phyloP scores from a whole-genome alignment of 2,888 invertebrate species.

The Plebejus melissa region DNA sequence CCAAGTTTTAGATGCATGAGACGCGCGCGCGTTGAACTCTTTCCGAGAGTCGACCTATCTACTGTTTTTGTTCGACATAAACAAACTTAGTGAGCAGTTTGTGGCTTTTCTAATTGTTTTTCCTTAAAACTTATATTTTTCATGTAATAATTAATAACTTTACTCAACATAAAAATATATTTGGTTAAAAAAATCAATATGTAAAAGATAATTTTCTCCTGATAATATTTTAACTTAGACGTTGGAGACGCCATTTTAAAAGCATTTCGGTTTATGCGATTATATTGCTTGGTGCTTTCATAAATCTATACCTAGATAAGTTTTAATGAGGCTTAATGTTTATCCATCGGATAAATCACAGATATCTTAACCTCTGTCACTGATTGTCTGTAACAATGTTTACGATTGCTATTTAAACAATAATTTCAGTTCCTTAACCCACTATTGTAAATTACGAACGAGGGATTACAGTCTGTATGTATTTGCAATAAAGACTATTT shows the following conservation, averaged over 20 bases:
- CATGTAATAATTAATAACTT: neutral
- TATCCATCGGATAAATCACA: conserved; percentile 6
- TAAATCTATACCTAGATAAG: neutral
- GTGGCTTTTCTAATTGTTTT: neutral
- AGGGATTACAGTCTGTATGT: neutral
- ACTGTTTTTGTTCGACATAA: neutral
- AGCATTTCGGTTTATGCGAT: neutral
- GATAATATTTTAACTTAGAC: neutral
- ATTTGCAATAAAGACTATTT: neutral
- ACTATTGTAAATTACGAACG: neutral
- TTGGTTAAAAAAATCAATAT: neutral
- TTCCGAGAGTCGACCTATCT: conserved; percentile 54
- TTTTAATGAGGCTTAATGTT: conserved; percentile 18
- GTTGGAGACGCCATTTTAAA: neutral
- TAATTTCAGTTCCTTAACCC: conserved; percentile 15
- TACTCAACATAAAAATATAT: neutral
- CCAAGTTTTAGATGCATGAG: neutral
- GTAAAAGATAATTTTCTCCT: neutral
- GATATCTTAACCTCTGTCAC: conserved; percentile 19
- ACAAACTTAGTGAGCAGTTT: neutral
- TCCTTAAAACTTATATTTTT: neutral
- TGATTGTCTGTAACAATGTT: conserved; percentile 3
- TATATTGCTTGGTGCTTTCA: neutral
- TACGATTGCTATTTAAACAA: conserved; percentile 20
- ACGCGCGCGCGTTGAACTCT: conserved; percentile 69